Percentiles rank a stretch among this genome's conserved stretches.
Conservation (phyloP, 2,888 invertebrate genomes). For the Caradrina kadenii region DNA sequence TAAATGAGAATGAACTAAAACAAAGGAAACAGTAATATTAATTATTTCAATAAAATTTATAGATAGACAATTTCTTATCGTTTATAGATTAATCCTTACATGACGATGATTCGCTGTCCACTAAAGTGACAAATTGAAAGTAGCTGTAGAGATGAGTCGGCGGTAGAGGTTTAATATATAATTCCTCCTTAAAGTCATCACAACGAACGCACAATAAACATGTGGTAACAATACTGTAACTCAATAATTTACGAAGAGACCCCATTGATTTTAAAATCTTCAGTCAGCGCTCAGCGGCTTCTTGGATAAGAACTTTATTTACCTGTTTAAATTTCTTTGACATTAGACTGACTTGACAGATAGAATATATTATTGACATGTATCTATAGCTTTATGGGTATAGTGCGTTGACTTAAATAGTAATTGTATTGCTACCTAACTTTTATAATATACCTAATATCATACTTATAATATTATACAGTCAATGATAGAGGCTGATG, state of each 20-base stretch:
- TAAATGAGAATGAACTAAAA: constrained; percentile 94
- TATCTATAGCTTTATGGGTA: no score
- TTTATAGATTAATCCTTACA: constrained; percentile 87
- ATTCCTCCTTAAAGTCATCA: constrained; percentile 96
- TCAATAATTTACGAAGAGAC: constrained; percentile 44
- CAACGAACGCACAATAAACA: constrained; percentile 65
- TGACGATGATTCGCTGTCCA: constrained; percentile 90
- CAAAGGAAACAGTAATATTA: constrained; percentile 4
- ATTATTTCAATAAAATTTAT: background rate
- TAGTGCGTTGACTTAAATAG: no score
- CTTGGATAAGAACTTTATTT: background rate
- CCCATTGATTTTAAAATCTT: constrained; percentile 50
- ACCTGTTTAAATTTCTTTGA: background rate
- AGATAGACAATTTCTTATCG: constrained; percentile 5
- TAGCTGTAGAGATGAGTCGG: constrained; percentile 96
- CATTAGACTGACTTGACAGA: background rate
- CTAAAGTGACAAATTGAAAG: constrained; percentile 97
- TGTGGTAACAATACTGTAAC: constrained; percentile 50
- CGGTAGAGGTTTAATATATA: constrained; percentile 95
- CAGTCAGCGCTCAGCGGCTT: no score
- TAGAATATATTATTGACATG: no score
- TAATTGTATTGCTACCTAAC: no score
- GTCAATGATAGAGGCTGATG: no score
- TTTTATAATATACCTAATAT: no score
- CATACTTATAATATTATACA: no score